Conservation (phyloP, 1,140 invertebrate species). For the Drosophila triauraria region DNA sequence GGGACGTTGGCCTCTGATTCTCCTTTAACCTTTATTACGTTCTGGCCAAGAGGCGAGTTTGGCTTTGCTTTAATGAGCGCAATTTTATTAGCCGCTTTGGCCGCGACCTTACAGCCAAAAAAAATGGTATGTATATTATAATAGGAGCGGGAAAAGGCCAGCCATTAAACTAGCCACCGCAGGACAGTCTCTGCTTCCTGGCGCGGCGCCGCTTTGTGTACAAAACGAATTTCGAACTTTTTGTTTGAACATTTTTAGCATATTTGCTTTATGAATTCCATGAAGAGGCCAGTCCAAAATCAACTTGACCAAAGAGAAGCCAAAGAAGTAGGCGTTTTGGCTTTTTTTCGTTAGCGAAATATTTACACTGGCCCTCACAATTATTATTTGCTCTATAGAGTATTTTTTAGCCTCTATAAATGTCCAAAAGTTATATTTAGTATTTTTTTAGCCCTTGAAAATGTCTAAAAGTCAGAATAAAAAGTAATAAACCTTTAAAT, state of each 20-base stretch:
- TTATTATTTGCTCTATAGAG: not conserved
- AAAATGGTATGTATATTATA: not conserved
- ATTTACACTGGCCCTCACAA: not conserved
- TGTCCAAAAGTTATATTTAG: no score
- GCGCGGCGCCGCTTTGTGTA: conserved; percentile 28
- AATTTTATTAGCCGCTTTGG: conserved; percentile 77
- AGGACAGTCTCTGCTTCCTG: conserved; percentile 10
- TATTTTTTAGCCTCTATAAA: no score
- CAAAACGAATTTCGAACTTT: conserved; percentile 62
- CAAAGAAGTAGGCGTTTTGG: not conserved
- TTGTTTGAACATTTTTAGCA: conserved; percentile 62
- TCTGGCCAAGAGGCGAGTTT: conserved; percentile 65
- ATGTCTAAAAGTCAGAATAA: no score
- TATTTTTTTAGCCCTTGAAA: no score
- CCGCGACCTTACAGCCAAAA: not conserved
- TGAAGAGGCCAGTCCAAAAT: conserved; percentile 26
- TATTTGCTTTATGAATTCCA: conserved; percentile 53
- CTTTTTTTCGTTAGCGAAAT: not conserved
- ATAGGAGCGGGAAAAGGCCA: not conserved
- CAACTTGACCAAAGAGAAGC: conserved; percentile 22
- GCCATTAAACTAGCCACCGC: not conserved
- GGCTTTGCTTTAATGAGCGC: conserved; percentile 78
- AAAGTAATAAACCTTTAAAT: not conserved
- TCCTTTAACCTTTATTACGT: conserved; percentile 76
- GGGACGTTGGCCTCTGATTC: conserved; percentile 27